Percentiles rank a stretch among this genome's conserved stretches.
phyloP scores from a whole-genome alignment of 1,140 invertebrate genomes.

The Drosophila murphyi region DNA sequence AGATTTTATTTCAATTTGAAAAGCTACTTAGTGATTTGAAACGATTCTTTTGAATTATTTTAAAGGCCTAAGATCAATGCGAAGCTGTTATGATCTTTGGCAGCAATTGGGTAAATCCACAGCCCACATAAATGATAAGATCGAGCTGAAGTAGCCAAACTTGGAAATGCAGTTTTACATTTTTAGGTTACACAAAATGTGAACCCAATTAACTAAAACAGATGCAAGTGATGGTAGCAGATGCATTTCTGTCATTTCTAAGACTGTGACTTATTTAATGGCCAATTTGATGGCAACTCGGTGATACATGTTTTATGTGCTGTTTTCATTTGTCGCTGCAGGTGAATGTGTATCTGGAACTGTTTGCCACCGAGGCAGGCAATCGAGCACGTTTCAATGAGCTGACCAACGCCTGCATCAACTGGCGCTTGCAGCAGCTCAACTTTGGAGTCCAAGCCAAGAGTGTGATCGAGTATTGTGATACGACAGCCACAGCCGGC shows the following conservation, averaged over 20 bases:
- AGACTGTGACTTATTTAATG: conserved; percentile 42
- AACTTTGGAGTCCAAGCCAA: conserved; percentile 61
- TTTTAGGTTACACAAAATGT: conserved; percentile 48
- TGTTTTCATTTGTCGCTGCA: conserved; percentile 24
- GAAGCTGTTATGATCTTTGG: neutral
- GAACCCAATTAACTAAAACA: conserved; percentile 20
- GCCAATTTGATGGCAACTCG: conserved; percentile 43
- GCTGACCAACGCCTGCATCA: conserved; percentile 71
- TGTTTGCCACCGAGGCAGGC: conserved; percentile 61
- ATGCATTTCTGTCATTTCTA: conserved; percentile 64
- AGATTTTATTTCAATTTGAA: neutral
- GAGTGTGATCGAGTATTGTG: conserved; percentile 78
- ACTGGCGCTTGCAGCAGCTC: conserved; percentile 63
- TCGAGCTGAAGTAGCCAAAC: conserved; percentile 40
- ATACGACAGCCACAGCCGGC: conserved; percentile 48
- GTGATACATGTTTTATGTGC: conserved; percentile 12
- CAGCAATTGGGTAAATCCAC: conserved; percentile 23
- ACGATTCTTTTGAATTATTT: neutral
- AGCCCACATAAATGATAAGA: conserved; percentile 24
- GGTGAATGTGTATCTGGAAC: conserved; percentile 74
- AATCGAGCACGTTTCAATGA: conserved; percentile 64
- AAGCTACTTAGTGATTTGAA: neutral
- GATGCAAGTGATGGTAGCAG: conserved; percentile 38
- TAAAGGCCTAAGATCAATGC: neutral
- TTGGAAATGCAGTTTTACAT: conserved; percentile 57